phyloP scores from a whole-genome alignment of 1,140 invertebrate species.

The Chelonus insularis region DNA sequence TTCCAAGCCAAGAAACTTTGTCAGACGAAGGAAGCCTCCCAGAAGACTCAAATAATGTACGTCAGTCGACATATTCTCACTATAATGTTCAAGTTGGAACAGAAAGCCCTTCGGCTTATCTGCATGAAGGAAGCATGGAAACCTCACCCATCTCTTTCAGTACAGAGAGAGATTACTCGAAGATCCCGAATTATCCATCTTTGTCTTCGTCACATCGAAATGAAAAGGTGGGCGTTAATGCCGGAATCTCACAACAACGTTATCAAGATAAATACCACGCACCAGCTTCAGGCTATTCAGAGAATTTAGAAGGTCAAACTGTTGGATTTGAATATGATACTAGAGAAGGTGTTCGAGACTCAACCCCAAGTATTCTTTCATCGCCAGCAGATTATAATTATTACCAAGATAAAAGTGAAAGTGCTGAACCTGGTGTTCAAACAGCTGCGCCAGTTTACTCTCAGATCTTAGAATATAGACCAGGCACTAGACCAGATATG shows the following conservation, averaged over 20 bases:
- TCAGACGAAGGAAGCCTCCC: conserved; percentile 29
- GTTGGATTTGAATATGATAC: conserved; percentile 53
- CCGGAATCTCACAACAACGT: conserved; percentile 18
- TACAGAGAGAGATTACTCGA: conserved; percentile 35
- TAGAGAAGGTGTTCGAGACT: conserved; percentile 26
- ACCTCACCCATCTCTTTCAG: conserved; percentile 12
- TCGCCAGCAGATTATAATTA: conserved; percentile 37
- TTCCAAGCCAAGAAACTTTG: conserved; percentile 30
- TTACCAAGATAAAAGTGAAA: conserved; percentile 41
- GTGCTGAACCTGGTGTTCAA: conserved; percentile 29
- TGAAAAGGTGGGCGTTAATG: background rate
- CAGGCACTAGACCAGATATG: background rate
- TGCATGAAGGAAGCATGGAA: conserved; percentile 23
- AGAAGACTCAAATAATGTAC: conserved; percentile 22
- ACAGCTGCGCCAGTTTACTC: conserved; percentile 22
- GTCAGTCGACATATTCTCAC: conserved; percentile 31
- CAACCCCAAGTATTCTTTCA: conserved; percentile 21
- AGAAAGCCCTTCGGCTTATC: conserved; percentile 38
- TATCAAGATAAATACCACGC: conserved; percentile 27
- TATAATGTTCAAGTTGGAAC: conserved; percentile 41
- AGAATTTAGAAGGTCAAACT: conserved; percentile 35
- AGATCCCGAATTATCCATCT: conserved; percentile 35
- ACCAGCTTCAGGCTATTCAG: conserved; percentile 25
- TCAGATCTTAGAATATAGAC: conserved; percentile 23
- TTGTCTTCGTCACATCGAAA: background rate